Base-by-base conservation (phyloP, 2,888 invertebrate genomes). In the Asteroscopus sphinx region DNA sequence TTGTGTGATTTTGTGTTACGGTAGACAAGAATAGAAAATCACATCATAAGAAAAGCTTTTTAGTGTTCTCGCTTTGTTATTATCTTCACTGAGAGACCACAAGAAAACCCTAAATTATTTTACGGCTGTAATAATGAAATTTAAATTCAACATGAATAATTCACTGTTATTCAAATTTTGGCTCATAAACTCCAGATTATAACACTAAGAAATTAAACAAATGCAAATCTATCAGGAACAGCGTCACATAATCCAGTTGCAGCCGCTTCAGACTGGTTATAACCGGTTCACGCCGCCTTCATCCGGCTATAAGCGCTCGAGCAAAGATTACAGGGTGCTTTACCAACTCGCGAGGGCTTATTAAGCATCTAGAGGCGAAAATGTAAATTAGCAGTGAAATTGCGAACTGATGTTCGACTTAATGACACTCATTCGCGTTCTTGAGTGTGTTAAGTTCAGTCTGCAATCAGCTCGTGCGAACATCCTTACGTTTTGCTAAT, bases 371-470 rank as follows among this genome's bases (percentile, higher is more conserved):
- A 71, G 72, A 76, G 56, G 61, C 77, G 75, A 74, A 82, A 86
- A 87, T 87, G 86, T 77, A 86, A 86, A 86, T 87, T 82, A 79
- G 77, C 75, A 73, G 49, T 73, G 80, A 79, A 85, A 83, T 83
- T 82, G 80, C 77, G 62, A 72, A 76, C 69, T 76, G 74, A 73
- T 75, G 74, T 71, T 73, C 69, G 69, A 75, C 69, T 79, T 83
- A 82, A 85, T 78, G 76, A 79, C 68, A 76, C 73, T 78, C 65
- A 47, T 71, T 72, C 71, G 61, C 69, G 73, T 70, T 73, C 73
- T 74, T 71, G 69, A 77, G 69, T 70, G 72, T 68, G 71, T 76
- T 71, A 66, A 66, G 61, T 71, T 61, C 60, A 57, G 75, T 67
- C 59, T 75, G 57, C 75, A 76, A 71, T 75, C 76, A 71, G 72